Evolutionary conservation across 2,113 vertebrate species (phyloP), one percentile per base, ranked within the genome.

Genomic region (Bungarus multicinctus): DNA sequence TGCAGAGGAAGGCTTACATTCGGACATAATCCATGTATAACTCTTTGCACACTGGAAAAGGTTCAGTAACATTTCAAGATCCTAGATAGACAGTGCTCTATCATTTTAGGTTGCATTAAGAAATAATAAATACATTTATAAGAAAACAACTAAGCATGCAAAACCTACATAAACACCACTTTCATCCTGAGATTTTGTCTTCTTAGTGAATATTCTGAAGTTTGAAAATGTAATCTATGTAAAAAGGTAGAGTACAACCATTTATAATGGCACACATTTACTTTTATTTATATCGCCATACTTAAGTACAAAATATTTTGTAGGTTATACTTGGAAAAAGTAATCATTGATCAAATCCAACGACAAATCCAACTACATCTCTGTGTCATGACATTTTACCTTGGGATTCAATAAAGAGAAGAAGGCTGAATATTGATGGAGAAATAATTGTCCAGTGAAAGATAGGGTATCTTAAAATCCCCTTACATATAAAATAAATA

Each of bases 141-240:
- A 52, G 22, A 64, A 81, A 64, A 50, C 52, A 85, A 39, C 91
- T 89, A 90, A 87, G 91, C 88, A 94, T 92, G 86, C n/a, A 93
- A 94, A 90, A 57, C 91, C 25, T 93, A 43, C 2, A 93, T 25
- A 22, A 94, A 92, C n/a, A 74, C 81, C 90, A 94, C 92, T 93
- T 94, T 91, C 93, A 94, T 94, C 89, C 94, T 95, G 95, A 97
- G 95, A 89, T 91, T 95, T 95, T 96, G 95, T 95, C 95, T 96
- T 96, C 92, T 92, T 96, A 94, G 88, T 18, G 53, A 91, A 87
- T 27, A 93, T 54, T 69, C 34, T 92, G 60, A 93, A 20, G 90
- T 95, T 93, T 86, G 47, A 93, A 64, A 93, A 93, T 90, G 93
- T 95, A 88, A 85, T 87, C 81, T 58, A 91, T 64, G 90, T 92